phyloP scores from a whole-genome alignment of 2,797 vertebrate species.

The Trematomus bernacchii region DNA sequence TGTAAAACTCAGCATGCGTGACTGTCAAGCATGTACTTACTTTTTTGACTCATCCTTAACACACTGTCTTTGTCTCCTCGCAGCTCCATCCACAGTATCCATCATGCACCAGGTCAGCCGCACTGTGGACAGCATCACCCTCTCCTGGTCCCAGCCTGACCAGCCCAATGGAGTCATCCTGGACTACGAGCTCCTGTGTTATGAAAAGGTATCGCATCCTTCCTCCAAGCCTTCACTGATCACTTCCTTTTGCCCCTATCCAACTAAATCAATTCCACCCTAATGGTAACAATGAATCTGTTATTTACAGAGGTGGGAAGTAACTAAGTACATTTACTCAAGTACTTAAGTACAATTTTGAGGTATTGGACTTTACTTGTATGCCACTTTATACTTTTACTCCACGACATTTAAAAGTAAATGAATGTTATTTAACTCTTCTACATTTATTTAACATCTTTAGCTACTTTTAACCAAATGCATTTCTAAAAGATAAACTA shows the following conservation, averaged over 20 bases:
- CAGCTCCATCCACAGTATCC: slow-evolving; percentile 95
- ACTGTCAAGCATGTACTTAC: slow-evolving; percentile 29
- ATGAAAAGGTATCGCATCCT: slow-evolving; percentile 91
- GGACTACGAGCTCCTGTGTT: slow-evolving; percentile 97
- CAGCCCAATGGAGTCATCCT: slow-evolving; percentile 98
- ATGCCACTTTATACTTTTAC: no score
- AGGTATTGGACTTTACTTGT: no score
- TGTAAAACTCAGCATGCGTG: slow-evolving; percentile 41
- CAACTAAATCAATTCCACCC: slow-evolving; percentile 21
- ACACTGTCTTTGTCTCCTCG: slow-evolving; percentile 60
- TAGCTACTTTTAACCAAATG: no score
- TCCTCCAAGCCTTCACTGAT: slow-evolving; percentile 2
- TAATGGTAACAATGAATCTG: neutral
- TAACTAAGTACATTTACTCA: no score
- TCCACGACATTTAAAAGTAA: no score
- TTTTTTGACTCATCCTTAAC: slow-evolving; percentile 52
- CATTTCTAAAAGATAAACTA: no score
- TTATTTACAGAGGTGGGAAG: neutral
- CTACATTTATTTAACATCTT: no score
- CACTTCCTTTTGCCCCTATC: slow-evolving; percentile 9
- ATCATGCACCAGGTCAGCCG: slow-evolving; percentile 99
- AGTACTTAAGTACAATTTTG: no score
- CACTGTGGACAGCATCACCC: slow-evolving; percentile 96
- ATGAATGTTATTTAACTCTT: no score
- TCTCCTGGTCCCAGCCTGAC: slow-evolving; percentile 98